Conservation (phyloP, 2,113 vertebrate genomes). For the Channa maculata region DNA sequence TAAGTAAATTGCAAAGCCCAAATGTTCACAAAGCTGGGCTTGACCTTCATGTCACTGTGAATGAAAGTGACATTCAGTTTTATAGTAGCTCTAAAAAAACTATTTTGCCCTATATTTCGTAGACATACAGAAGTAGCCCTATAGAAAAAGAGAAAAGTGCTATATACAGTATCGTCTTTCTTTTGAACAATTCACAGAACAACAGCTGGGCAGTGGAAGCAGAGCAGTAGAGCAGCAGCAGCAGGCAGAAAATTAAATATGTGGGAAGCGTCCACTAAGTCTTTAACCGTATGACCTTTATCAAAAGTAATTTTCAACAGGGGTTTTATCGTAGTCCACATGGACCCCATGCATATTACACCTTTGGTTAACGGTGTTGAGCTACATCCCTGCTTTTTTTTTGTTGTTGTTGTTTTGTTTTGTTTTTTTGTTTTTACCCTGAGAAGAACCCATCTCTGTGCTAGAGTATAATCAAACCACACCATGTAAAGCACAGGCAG, state of each 20-base stretch:
- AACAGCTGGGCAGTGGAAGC: conserved; percentile 5
- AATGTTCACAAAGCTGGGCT: conserved; percentile 12
- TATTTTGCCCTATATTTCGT: too few species aligned
- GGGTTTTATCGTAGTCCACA: conserved; percentile 58
- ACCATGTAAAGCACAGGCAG: conserved; percentile 6
- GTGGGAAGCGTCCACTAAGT: conserved; percentile 33
- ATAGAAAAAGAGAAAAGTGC: too few species aligned
- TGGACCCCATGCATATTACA: conserved; percentile 56
- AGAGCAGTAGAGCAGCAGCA: conserved; percentile 10
- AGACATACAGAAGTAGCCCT: too few species aligned
- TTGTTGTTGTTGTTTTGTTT: background rate
- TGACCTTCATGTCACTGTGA: background rate
- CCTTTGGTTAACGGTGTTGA: conserved; percentile 35
- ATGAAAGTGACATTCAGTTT: background rate
- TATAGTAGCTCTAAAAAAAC: too few species aligned
- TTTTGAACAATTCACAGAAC: background rate
- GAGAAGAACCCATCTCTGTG: conserved; percentile 17
- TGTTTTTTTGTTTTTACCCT: too few species aligned
- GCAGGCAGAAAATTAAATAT: conserved; percentile 36
- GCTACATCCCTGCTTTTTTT: conserved; percentile 39
- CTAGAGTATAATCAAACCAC: conserved; percentile 2
- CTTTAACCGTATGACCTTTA: conserved; percentile 77
- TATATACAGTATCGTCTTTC: too few species aligned
- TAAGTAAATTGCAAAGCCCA: conserved; percentile 14
- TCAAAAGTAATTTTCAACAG: conserved; percentile 70